Conservation (phyloP, 2,113 vertebrate species). For the Stercorarius parasiticus region DNA sequence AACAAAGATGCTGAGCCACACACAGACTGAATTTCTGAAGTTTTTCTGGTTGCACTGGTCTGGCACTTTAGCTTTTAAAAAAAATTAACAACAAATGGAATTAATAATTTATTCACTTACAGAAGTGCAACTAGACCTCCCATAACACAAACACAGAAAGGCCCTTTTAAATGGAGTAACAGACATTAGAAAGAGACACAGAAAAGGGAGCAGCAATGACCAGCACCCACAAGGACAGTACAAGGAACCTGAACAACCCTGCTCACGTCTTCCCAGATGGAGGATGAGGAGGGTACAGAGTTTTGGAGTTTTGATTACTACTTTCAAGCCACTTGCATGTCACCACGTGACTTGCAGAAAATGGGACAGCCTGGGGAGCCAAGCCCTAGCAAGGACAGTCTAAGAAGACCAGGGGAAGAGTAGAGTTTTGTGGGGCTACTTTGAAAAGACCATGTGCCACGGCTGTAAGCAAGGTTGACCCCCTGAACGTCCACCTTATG, state of each 20-base stretch:
- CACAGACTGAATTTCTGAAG: not conserved
- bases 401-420: not conserved
- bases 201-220: not conserved
- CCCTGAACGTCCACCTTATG: not conserved
- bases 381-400: not conserved
- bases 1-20: not conserved
- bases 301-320: not conserved
- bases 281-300: not conserved
- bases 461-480: not conserved
- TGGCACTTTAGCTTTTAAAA: not conserved
- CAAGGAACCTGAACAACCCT: not conserved
- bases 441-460: not conserved
- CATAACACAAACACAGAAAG: not conserved
- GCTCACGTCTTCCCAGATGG: accelerated
- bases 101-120: not conserved
- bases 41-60: not conserved
- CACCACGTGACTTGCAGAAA: not conserved
- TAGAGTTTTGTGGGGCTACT: not conserved
- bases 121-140: not conserved
- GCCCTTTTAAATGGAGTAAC: not conserved
- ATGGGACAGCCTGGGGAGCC: not conserved
- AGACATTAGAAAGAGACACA: not conserved
- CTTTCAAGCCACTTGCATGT: not conserved
- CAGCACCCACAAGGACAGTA: not conserved
- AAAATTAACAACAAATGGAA: not conserved